Evolutionary conservation across 2,113 vertebrate species (phyloP), one percentile per base, ranked within the genome.

Genomic region (Phodopus roborovskii): DNA sequence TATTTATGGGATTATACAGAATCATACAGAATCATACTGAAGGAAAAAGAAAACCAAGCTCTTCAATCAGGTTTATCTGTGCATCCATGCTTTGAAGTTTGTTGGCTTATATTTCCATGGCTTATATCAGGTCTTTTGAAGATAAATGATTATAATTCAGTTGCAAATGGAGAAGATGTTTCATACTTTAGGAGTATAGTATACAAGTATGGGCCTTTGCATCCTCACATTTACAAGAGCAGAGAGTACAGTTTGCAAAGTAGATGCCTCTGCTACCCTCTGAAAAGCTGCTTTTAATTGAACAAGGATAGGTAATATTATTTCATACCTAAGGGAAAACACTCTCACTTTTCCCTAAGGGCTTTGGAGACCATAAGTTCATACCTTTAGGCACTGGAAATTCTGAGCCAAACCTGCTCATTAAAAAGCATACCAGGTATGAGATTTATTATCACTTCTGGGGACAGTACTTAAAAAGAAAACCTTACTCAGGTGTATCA

Each of bases 361-460:
- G 77, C 28, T 92, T 73, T 89, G 48, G 60, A 75, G 53, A 89
- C 66, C 83, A 73, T 28, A 88, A 36, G 45, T 33, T 60, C 30
- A 89, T 24, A n/a, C 13, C 30, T 84, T 74, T 33, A 7, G 62
- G 19, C 81, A 50, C 3, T 30, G 64, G 50, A 20, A 66, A 86
- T 94, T 82, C 42, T 58, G 17, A 95, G 90, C 64, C 88, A 94
- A 84, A 62, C 30, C 7, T 7, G 39, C n/a, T 88, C 70, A 42
- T 60, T 62, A 70, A n/a, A 66, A 77, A 94, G 45, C 17, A 82
- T 3, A 62, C 15, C 24, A 85, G 36, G 30, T 77, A 36, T 19
- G 33, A 66, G 82, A 30, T 56, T 97, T 93, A 85, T 45, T 77
- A 33, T 36, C 62, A 78, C 78, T 92, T 90, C n/a, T 56, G 45